Evolutionary conservation across 1,140 invertebrate species (phyloP).

Genomic region (Eurytemora carolleeae): DNA sequence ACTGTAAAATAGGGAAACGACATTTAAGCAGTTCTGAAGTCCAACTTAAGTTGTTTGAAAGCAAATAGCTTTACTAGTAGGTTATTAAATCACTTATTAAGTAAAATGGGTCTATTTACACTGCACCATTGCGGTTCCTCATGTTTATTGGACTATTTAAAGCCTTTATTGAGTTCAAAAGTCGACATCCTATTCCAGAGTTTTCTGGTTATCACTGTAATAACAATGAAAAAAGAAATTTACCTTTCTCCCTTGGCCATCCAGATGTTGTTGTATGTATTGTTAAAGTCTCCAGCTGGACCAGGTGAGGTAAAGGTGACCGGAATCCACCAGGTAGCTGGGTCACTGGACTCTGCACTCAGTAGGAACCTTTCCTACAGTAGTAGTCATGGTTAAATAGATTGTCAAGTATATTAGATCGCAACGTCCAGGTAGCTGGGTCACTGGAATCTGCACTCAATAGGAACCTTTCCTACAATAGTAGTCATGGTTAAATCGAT

Average conservation of each 20-base stretch:
- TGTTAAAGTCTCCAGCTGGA: conserved; percentile 8
- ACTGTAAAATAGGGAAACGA: too few species aligned
- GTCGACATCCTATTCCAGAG: too few species aligned
- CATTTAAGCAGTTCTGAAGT: too few species aligned
- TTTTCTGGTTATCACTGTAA: too few species aligned
- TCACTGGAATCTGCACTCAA: not conserved
- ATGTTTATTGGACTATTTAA: too few species aligned
- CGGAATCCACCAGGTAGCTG: conserved; percentile 15
- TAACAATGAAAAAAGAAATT: conserved; percentile 9
- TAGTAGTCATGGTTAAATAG: not conserved
- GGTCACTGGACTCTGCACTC: not conserved
- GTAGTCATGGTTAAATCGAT: not conserved
- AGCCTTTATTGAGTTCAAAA: too few species aligned
- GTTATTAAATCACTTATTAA: too few species aligned
- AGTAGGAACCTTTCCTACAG: conserved; percentile 11
- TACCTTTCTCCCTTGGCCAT: conserved; percentile 2
- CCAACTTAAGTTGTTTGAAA: too few species aligned
- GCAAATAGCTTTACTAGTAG: too few species aligned
- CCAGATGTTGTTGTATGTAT: conserved; percentile 13
- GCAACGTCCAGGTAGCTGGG: conserved; percentile 9
- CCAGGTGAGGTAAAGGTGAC: conserved; percentile 13
- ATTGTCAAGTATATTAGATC: too few species aligned
- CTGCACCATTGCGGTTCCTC: too few species aligned
- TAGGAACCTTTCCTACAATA: conserved; percentile 11
- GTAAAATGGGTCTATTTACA: too few species aligned